A percentile compares a stretch with the other conserved stretches of the same genome.
These are phyloP conservation scores for Cricetomys ansorgei DNA, from an alignment of 2,113 vertebrate species.

Conservation along the genomic window DNA sequence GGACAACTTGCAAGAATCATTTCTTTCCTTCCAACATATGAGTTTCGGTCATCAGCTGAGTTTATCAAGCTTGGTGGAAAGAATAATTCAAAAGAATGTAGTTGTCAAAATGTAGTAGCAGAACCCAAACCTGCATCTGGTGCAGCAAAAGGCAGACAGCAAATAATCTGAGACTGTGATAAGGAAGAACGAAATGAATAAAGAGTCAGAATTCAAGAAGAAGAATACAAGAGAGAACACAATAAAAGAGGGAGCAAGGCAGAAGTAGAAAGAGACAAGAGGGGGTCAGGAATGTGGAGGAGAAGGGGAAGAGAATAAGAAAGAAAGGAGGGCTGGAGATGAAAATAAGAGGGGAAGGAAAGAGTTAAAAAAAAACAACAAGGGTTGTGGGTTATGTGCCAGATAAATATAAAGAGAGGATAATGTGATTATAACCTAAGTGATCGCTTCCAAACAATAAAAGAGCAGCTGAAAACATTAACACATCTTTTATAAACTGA, in stretches of 20 bases:
- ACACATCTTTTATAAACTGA: not conserved
- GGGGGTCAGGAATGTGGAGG: accelerated
- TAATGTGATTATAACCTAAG: not conserved
- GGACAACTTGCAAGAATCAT: not conserved
- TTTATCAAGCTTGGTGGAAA: not conserved
- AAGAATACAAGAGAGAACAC: not conserved
- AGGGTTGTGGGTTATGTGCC: not conserved
- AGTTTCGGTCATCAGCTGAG: not conserved
- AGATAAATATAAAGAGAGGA: not conserved
- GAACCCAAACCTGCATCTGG: not conserved
- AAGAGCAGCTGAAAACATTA: not conserved
- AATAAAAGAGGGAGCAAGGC: not conserved
- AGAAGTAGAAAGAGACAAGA: not conserved
- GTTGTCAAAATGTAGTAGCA: not conserved
- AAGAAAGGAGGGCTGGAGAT: not conserved
- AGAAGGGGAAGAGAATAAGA: not conserved
- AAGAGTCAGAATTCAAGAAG: not conserved
- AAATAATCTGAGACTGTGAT: not conserved
- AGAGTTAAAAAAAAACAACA: not conserved
- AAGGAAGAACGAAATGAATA: not conserved
- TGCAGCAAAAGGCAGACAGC: not conserved
- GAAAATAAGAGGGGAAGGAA: not conserved
- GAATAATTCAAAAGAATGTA: not conserved
- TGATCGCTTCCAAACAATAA: conserved; percentile 11
- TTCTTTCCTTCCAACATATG: not conserved